A percentile compares a stretch with the other conserved stretches of the same genome.
These are phyloP conservation scores for Miltochrista miniata DNA, from an alignment of 2,888 invertebrate genomes.

Conservation along the genomic window DNA sequence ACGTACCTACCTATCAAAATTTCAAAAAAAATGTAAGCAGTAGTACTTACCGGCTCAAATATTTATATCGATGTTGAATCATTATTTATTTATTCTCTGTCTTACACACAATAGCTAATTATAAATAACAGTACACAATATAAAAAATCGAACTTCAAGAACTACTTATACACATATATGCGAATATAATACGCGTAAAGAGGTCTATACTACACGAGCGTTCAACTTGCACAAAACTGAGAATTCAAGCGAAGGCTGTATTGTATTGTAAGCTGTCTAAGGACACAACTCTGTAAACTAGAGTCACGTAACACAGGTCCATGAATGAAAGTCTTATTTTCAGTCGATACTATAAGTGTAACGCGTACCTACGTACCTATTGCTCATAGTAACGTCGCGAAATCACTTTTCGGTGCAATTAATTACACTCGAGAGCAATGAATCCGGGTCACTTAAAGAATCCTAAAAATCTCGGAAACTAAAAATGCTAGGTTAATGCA, in stretches of 20 bases:
- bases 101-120: background rate
- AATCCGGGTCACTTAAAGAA: too few species aligned
- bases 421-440: too few species aligned
- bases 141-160: slow-evolving; percentile 7
- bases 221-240: slow-evolving; percentile 52
- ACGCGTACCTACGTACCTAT: background rate
- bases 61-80: slow-evolving; percentile 19
- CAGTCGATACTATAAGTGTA: background rate
- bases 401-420: background rate
- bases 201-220: slow-evolving; percentile 53
- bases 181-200: slow-evolving; percentile 22
- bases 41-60: slow-evolving; percentile 15
- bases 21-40: too few species aligned
- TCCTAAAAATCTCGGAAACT: too few species aligned
- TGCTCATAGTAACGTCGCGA: background rate
- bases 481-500: too few species aligned
- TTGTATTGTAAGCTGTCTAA: slow-evolving; percentile 50
- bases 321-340: slow-evolving; percentile 14
- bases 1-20: too few species aligned
- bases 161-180: slow-evolving; percentile 4
- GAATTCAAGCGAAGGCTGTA: slow-evolving; percentile 52
- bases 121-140: slow-evolving; percentile 19
- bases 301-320: slow-evolving; percentile 33
- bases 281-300: slow-evolving; percentile 33
- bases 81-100: slow-evolving; percentile 19